Evolutionary conservation across 2,888 invertebrate genomes (phyloP), one percentile per base, ranked within the genome.

Genomic region (Drosophila cognata): DNA sequence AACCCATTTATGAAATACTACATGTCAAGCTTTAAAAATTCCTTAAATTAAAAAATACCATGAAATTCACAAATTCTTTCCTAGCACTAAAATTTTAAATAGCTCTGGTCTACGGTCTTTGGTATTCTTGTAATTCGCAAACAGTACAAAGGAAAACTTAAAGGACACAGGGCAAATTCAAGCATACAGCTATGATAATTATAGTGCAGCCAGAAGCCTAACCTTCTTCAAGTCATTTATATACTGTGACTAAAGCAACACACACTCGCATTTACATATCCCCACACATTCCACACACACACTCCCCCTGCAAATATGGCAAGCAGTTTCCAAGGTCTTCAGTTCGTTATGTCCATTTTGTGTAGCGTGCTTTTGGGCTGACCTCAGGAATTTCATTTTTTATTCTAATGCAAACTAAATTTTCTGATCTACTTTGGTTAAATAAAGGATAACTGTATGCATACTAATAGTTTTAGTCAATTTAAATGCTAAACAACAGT

Each of bases 401-500:
- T 43, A 60, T 62, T 73, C 31, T 46, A 53, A 61, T 53, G 60
- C 61, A 61, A 77, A 48, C 31, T 29, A 38, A 16, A 25, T 36
- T 55, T 31, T 38, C 29, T 41, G 21, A 50, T 25, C 18, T 31
- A n/a, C 41, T 50, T 33, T 28, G 21, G 16, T 55, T 55, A 25
- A 51, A 21, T 11, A 48, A n/a, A 36, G 28, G 29, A 46, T 38
- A 29, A 60, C 18, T 38, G 13, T 56, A 58, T 57, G 38, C 29
- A 59, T 43, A 28, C 33, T 21, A 25, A 69, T 50, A 52, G 61
- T 56, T 64, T 58, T 36, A 59, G 58, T 55, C 77, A 76, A 81
- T 81, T 81, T 84, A 74, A 74, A 81, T 81, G 79, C 79, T 78
- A 81, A 80, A 56, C 83, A 82, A 79, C 33, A 63, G 35, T 18